Base-by-base conservation (phyloP, 1,140 invertebrate genomes). In the Heterodera carotae region DNA sequence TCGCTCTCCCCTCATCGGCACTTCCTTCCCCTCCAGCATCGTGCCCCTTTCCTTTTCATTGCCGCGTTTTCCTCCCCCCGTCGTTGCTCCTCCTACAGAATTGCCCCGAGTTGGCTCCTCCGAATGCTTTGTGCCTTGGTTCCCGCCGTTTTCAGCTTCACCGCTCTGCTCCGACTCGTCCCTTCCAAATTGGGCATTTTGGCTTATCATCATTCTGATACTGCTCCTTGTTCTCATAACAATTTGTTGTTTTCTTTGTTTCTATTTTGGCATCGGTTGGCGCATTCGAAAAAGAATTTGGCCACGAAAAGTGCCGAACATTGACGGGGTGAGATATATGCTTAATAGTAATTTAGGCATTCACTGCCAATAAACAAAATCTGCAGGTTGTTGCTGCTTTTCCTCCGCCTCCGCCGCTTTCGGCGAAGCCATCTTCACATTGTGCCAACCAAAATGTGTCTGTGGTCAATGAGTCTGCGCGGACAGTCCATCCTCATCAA, bases 221-320 rank as follows among this genome's bases (percentile, higher is more conserved):
- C 27, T 66, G 12, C 62, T 66, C 29, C 62, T 66, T 22, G 6
- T 66, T 12, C 29, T 66, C 29, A 7, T 66, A 27, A 12, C 31
- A 22, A 4, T 66, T 22, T 66, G 62, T 22, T 66, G 62, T 31
- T 5, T n/a, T 29, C 62, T 66, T 7, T 18, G 29, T 27, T 27
- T 66, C 22, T 66, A 27, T 34, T 34, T 31, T 29, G 29, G 27
- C 29, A 34, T 34, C 62, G 62, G 27, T 12, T 66, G 62, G 62
- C 62, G 62, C 15, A 18, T 31, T 22, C 62, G 25, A 29, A 22
- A 66, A 25, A 29, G 22, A 29, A 66, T 66, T 34, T 66, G 62
- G 62, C 29, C 62, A 66, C 27, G 62, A 22, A 29, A 66, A 66
- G 62, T 66, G 33, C 7, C 62, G 8, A 66, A 66, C 27, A 66